Conservation (phyloP, 2,113 vertebrate genomes). For the Oreochromis spilurus region DNA sequence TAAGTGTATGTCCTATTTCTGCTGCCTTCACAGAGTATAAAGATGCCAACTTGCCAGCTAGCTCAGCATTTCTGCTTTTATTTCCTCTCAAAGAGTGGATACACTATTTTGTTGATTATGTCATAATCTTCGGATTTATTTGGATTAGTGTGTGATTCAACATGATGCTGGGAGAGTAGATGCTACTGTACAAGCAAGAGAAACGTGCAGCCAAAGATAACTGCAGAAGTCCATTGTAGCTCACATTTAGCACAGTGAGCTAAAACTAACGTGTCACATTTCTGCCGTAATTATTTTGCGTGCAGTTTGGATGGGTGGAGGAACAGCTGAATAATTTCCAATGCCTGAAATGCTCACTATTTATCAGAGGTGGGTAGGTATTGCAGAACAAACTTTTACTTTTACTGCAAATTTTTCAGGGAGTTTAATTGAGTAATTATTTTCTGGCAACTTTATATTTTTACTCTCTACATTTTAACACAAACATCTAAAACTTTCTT, state of each 20-base stretch:
- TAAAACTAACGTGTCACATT: not conserved
- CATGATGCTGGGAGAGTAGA: not conserved
- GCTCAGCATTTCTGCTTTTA: not conserved
- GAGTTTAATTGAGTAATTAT: not conserved
- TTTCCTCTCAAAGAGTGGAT: not conserved
- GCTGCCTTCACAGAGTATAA: not conserved
- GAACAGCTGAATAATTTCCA: not conserved
- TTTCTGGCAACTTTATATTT: not conserved
- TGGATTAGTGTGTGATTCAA: not conserved
- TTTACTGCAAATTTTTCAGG: not conserved
- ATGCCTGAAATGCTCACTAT: not conserved
- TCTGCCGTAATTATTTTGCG: not conserved
- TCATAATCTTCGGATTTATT: not conserved
- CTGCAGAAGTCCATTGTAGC: not conserved
- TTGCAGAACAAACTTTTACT: not conserved
- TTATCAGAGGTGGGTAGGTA: not conserved
- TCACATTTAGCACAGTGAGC: not conserved
- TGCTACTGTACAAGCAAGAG: not conserved
- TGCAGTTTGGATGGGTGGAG: not conserved
- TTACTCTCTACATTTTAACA: not conserved
- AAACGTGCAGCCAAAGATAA: not conserved
- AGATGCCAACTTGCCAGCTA: not conserved
- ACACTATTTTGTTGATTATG: not conserved
- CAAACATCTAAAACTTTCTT: not conserved
- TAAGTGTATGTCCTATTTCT: not conserved